phyloP scores from a whole-genome alignment of 2,797 vertebrate species.

The Sebastes miniatus region DNA sequence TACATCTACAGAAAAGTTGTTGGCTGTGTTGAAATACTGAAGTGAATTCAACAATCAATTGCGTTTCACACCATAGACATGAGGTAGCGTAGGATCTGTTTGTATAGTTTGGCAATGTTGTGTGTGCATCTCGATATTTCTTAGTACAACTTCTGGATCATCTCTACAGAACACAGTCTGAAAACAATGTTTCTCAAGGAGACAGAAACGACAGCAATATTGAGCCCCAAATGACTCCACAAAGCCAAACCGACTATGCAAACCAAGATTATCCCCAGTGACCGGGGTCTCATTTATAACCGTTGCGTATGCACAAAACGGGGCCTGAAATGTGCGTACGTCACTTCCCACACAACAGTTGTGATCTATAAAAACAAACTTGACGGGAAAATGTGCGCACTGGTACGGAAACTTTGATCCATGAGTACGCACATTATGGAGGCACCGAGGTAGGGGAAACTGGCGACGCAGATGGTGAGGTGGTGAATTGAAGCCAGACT shows the following conservation, averaged over 20 bases:
- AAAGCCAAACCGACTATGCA: conserved; percentile 19
- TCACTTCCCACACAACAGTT: too few relatives aligned
- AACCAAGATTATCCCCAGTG: too few relatives aligned
- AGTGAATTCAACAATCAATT: conserved; percentile 34
- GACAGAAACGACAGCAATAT: conserved; percentile 42
- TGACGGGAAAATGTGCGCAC: too few relatives aligned
- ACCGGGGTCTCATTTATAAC: too few relatives aligned
- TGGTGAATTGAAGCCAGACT: too few relatives aligned
- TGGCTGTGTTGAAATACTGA: conserved; percentile 9
- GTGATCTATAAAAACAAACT: too few relatives aligned
- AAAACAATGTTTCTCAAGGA: conserved; percentile 28
- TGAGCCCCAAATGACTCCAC: conserved; percentile 15
- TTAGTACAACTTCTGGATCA: background rate
- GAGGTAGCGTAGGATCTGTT: conserved; percentile 22
- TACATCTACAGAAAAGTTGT: background rate
- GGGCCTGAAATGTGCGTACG: too few relatives aligned
- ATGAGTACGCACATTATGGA: too few relatives aligned
- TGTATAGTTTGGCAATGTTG: conserved; percentile 38
- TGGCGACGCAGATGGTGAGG: too few relatives aligned
- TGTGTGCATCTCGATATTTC: background rate
- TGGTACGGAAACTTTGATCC: too few relatives aligned
- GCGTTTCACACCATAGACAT: conserved; percentile 31
- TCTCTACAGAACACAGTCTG: conserved; percentile 28
- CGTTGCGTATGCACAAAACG: too few relatives aligned
- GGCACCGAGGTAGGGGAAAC: too few relatives aligned